Evolutionary conservation across 2,797 vertebrate genomes (phyloP).

Genomic region (Sylvia borin): DNA sequence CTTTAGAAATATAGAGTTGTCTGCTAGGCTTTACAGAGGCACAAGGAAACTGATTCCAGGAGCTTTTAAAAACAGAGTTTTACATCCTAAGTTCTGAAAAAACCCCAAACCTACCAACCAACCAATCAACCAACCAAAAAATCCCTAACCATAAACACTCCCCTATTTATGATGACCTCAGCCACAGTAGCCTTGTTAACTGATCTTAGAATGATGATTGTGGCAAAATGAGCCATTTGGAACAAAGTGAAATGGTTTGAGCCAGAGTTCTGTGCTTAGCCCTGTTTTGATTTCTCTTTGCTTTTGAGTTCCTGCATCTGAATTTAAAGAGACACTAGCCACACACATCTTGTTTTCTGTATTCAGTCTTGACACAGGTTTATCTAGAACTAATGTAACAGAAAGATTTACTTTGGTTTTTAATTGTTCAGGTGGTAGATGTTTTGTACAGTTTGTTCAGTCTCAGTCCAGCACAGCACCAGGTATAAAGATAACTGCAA

Average conservation of each 20-base stretch:
- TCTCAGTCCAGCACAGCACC: background rate
- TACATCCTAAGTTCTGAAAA: background rate
- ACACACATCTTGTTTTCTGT: background rate
- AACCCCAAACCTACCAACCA: background rate
- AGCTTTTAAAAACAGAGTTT: background rate
- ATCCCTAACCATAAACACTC: accelerated
- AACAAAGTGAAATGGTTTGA: background rate
- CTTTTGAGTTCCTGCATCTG: background rate
- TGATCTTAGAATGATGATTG: background rate
- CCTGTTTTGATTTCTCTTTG: background rate
- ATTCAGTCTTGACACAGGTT: background rate
- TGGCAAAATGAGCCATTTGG: background rate
- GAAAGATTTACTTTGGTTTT: background rate
- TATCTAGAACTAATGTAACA: background rate
- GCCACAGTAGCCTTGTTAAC: background rate
- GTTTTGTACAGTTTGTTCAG: background rate
- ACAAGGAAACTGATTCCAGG: background rate
- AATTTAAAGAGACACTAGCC: background rate
- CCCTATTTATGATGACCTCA: background rate
- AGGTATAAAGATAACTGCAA: background rate
- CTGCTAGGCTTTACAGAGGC: background rate
- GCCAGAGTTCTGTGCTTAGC: background rate
- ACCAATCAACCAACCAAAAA: background rate
- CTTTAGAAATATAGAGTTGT: background rate
- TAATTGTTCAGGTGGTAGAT: background rate